A percentile compares a stretch with the other conserved stretches of the same genome.
Evolutionary conservation across 2,888 invertebrate genomes (phyloP).

Genomic region (Dicycla oo): DNA sequence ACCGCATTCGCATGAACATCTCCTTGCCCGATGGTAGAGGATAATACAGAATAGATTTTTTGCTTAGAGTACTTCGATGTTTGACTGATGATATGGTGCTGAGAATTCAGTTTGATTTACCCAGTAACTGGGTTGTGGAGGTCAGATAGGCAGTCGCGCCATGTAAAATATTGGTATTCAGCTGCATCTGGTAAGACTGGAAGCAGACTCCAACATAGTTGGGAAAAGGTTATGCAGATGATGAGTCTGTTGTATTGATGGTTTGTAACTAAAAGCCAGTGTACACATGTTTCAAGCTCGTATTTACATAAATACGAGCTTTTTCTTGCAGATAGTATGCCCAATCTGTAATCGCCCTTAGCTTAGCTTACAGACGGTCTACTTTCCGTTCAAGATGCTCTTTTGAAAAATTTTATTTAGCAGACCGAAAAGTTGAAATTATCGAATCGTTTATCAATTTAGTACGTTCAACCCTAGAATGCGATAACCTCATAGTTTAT

Average conservation of each 20-base stretch:
- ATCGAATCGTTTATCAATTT: slow-evolving; percentile 54
- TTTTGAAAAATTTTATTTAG: not conserved
- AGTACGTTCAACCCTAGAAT: slow-evolving; percentile 52
- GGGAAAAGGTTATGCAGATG: too few species aligned
- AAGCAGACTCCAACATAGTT: too few species aligned
- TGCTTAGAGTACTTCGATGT: too few species aligned
- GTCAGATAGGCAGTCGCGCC: too few species aligned
- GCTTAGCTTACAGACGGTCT: not conserved
- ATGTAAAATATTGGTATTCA: too few species aligned
- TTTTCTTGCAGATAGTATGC: not conserved
- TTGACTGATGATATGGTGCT: not conserved
- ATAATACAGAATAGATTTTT: not conserved
- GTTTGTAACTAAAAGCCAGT: not conserved
- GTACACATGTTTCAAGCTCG: not conserved
- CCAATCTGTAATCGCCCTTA: not conserved
- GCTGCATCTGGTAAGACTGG: too few species aligned
- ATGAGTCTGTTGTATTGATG: too few species aligned
- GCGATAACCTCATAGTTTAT: slow-evolving; percentile 62
- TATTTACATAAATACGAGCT: not conserved
- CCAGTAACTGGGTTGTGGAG: too few species aligned
- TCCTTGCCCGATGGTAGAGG: not conserved
- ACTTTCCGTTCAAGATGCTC: not conserved
- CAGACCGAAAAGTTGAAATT: not conserved
- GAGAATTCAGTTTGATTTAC: not conserved
- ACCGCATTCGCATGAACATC: not conserved